Conservation (phyloP, 2,113 vertebrate species). For the Callorhinus ursinus region DNA sequence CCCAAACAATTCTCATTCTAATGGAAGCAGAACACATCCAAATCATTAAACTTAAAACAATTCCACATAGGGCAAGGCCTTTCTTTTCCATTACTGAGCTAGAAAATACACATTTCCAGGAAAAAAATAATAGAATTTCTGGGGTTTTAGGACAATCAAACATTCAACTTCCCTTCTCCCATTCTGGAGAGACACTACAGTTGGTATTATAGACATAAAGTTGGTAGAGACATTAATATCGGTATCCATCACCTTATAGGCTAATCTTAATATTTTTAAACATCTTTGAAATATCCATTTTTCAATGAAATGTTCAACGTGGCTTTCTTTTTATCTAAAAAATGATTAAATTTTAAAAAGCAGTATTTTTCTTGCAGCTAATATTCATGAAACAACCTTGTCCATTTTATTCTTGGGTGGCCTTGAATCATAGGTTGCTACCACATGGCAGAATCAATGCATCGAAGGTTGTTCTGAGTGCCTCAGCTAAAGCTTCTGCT, state of each 20-base stretch:
- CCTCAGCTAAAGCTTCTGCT: background rate
- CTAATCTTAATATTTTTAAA: background rate
- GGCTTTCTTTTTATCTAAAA: background rate
- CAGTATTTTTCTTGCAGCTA: slow-evolving; percentile 36
- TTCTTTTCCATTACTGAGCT: background rate
- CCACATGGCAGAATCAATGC: background rate
- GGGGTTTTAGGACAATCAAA: background rate
- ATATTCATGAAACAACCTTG: background rate
- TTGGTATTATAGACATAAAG: background rate
- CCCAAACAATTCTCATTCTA: background rate
- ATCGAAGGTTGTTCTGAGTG: background rate
- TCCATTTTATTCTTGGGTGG: background rate
- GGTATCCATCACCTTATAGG: background rate
- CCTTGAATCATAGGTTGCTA: slow-evolving; percentile 39
- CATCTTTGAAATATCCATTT: background rate
- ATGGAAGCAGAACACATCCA: background rate
- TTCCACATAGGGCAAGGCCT: background rate
- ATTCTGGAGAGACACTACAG: background rate
- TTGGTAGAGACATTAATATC: background rate
- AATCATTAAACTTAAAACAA: background rate
- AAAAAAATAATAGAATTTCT: background rate
- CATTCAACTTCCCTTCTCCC: background rate
- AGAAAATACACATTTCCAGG: background rate
- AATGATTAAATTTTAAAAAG: slow-evolving; percentile 6
- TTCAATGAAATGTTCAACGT: slow-evolving; percentile 5